phyloP scores from a whole-genome alignment of 2,113 vertebrate genomes.

The Labeo catla region DNA sequence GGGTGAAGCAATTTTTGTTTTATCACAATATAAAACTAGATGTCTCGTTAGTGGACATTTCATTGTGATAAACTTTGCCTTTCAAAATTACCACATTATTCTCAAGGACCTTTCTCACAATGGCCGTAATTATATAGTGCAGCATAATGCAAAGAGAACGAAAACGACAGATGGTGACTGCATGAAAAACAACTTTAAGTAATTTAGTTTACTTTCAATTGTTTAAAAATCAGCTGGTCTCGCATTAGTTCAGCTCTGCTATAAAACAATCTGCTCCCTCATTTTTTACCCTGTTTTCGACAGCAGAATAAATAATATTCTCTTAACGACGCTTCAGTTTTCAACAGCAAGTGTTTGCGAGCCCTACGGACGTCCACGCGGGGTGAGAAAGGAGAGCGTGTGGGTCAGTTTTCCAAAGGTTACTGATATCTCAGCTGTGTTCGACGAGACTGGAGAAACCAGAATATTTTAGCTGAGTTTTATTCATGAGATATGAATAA shows the following conservation, averaged over 20 bases:
- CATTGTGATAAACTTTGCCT: not conserved
- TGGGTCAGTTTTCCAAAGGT: conserved; percentile 13
- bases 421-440: not conserved
- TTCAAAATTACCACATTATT: not conserved
- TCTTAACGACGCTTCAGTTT: not conserved
- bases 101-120: not conserved
- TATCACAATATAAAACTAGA: not conserved
- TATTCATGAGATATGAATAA: conserved; percentile 37
- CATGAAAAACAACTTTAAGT: conserved; percentile 17
- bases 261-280: conserved; percentile 13
- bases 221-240: conserved; percentile 17
- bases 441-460: not conserved
- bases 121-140: not conserved
- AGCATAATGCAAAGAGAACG: not conserved
- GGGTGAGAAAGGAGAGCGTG: not conserved
- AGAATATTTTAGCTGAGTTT: conserved; percentile 7
- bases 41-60: not conserved
- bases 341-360: not conserved
- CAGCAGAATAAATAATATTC: not conserved
- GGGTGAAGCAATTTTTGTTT: not conserved
- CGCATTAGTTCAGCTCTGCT: not conserved
- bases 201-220: conserved; percentile 6
- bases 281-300: not conserved
- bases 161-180: conserved; percentile 7
- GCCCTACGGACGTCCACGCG: not conserved